phyloP scores from a whole-genome alignment of 2,113 vertebrate species.

The Hippocampus mohnikei region DNA sequence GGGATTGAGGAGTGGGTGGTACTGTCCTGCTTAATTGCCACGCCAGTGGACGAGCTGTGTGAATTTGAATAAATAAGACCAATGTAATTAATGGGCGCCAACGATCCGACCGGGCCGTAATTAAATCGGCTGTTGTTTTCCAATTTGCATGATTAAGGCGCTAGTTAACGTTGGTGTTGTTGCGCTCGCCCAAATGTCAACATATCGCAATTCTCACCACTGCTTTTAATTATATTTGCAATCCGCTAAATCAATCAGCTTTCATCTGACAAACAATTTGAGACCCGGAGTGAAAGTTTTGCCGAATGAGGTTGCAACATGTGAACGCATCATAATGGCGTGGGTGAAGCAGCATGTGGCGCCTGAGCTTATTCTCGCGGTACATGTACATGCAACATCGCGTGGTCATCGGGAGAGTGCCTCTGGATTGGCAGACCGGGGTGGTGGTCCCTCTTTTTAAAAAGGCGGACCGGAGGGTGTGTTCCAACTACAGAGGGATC shows the following conservation, averaged over 20 bases:
- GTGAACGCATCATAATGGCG: neutral
- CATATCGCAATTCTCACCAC: conserved; percentile 73
- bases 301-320: neutral
- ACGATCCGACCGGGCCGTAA: conserved; percentile 66
- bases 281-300: neutral
- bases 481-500: no score
- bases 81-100: conserved; percentile 67
- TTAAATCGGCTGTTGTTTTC: conserved; percentile 69
- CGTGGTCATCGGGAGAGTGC: no score
- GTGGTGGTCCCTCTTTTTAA: no score
- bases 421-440: no score
- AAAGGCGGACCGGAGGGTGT: no score
- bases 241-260: conserved; percentile 19
- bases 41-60: neutral
- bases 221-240: conserved; percentile 73
- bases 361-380: no score
- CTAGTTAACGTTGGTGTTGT: conserved; percentile 66
- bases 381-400: no score
- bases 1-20: neutral
- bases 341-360: no score
- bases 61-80: conserved; percentile 70
- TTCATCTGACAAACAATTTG: neutral
- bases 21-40: conserved; percentile 3
- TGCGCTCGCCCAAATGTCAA: conserved; percentile 76
- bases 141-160: conserved; percentile 76